Conservation (phyloP, 2,113 vertebrate genomes). For the Serilophus lunatus region DNA sequence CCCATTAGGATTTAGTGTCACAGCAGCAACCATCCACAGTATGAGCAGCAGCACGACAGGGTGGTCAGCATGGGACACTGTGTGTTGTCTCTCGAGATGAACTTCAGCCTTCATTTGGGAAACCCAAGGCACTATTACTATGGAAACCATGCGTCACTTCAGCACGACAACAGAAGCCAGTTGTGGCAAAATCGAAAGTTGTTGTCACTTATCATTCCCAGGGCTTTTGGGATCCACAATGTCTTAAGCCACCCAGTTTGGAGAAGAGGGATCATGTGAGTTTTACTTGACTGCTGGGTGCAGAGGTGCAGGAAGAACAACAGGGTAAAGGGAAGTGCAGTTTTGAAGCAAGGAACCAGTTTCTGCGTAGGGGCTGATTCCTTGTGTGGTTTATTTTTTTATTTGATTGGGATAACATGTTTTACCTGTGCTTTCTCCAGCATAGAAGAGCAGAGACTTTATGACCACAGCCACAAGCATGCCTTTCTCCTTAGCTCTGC, state of each 20-base stretch:
- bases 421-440: neutral
- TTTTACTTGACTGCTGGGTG: fast-evolving
- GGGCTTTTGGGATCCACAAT: neutral
- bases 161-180: neutral
- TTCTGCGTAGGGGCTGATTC: neutral
- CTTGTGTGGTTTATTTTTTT: neutral
- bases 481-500: neutral
- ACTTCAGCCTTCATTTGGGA: neutral
- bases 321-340: neutral
- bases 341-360: neutral
- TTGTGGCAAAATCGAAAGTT: neutral
- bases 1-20: neutral
- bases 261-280: neutral
- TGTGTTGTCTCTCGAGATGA: fast-evolving
- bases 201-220: neutral
- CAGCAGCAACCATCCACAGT: neutral
- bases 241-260: neutral
- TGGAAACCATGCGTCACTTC: fast-evolving
- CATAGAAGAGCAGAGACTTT: neutral
- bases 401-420: neutral
- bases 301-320: fast-evolving
- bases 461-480: neutral
- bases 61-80: fast-evolving
- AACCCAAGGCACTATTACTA: neutral
- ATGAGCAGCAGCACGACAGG: fast-evolving